A percentile compares a stretch with the other conserved stretches of the same genome.
Conservation (phyloP, 2,113 vertebrate genomes). For the Microcebus tavaratra region DNA sequence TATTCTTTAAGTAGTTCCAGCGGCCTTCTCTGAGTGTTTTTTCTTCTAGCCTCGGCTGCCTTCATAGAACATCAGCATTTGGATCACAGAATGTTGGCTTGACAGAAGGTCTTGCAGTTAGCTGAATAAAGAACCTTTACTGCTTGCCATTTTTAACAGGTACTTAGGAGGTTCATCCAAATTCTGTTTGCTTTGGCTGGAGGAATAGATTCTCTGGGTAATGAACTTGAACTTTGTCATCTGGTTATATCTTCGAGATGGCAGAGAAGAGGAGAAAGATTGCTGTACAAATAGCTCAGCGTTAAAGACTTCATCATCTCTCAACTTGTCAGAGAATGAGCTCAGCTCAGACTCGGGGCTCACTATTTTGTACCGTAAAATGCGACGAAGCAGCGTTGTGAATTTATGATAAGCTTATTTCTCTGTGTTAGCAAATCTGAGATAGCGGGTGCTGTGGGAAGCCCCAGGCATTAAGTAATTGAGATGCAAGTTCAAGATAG, state of each 20-base stretch:
- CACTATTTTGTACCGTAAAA: slow-evolving; percentile 38
- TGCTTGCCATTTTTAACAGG: slow-evolving; percentile 45
- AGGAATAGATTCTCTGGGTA: slow-evolving; percentile 51
- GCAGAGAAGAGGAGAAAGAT: background rate
- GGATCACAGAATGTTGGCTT: background rate
- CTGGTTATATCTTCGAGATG: slow-evolving; percentile 27
- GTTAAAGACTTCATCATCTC: slow-evolving; percentile 55
- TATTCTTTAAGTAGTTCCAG: background rate
- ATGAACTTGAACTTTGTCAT: slow-evolving; percentile 59
- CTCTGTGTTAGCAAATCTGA: slow-evolving; percentile 42
- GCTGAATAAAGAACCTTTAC: slow-evolving; percentile 12
- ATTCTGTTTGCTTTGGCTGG: slow-evolving; percentile 45
- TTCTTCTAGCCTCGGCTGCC: background rate
- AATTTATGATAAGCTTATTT: slow-evolving; percentile 10
- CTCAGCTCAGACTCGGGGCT: background rate
- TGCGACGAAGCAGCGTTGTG: slow-evolving; percentile 32
- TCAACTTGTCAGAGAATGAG: slow-evolving; percentile 31
- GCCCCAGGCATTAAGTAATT: slow-evolving; percentile 18
- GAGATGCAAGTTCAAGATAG: background rate
- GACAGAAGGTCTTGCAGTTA: background rate
- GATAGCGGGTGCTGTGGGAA: background rate
- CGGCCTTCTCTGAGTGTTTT: background rate
- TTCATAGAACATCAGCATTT: background rate
- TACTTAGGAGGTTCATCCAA: background rate
- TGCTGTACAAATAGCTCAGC: slow-evolving; percentile 25